phyloP scores from a whole-genome alignment of 2,797 vertebrate species.

The Coccyzus lansbergi region DNA sequence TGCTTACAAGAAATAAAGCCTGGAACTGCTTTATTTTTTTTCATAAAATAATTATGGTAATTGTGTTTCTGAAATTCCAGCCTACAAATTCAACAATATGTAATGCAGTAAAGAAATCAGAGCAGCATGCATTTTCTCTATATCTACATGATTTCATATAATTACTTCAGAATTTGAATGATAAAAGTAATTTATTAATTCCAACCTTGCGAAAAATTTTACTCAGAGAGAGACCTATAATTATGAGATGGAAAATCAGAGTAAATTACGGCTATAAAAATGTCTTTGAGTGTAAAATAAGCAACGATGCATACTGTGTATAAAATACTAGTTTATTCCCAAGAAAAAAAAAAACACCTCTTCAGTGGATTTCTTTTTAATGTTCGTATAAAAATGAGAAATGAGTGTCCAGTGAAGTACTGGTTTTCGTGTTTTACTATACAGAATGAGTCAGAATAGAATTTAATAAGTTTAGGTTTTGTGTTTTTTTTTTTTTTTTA shows the following conservation, averaged over 20 bases:
- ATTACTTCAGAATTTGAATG: not conserved
- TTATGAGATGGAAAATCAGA: not conserved
- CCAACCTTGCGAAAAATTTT: not conserved
- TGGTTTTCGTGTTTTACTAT: not conserved
- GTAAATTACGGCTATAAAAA: not conserved
- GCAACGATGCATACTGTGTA: not conserved
- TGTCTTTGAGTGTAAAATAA: not conserved
- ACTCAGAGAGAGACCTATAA: not conserved
- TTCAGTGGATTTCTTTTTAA: not conserved
- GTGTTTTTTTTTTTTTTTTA: too few species aligned
- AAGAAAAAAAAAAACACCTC: not conserved
- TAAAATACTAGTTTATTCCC: not conserved
- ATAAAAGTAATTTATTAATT: not conserved
- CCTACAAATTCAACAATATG: not conserved
- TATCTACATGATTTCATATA: not conserved
- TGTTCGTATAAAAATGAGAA: not conserved
- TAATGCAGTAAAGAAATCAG: not conserved
- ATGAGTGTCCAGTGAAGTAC: not conserved
- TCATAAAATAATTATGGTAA: not conserved
- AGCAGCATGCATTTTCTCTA: not conserved
- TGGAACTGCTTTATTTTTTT: not conserved
- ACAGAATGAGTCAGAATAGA: not conserved
- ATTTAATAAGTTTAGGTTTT: not conserved
- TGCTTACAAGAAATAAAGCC: not conserved
- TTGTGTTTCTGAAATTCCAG: not conserved